Evolutionary conservation across 37 sponge, comb jelly and placozoan species (phyloP), one percentile per base, ranked within the genome.

Genomic region (Axinella damicornis): DNA sequence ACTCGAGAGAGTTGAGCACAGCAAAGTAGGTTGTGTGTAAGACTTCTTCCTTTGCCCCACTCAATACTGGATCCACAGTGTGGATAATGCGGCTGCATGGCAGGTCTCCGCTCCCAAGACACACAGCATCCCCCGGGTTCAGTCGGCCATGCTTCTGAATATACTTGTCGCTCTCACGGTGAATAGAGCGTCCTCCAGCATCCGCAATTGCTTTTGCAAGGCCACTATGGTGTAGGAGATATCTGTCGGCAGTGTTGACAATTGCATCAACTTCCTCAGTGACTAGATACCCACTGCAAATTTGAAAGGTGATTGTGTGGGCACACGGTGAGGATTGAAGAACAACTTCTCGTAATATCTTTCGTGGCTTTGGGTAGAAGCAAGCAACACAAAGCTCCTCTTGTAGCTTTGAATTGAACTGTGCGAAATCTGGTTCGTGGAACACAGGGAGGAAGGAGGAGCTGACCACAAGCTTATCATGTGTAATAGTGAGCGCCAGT

Each of bases 71-170:
- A 14, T 60, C 64, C 14, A 91, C 83, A 57, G 84, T 78, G 78
- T 94, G 95, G 55, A 94, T 90, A 16, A 94, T 19, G 16, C 87
- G 77, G 46, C 59, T 87, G 60, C 81, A 90, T 36, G 88, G 73
- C 5, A 94, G 71, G 25, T 75, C 59, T 31, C 95, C 95, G 64
- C 73, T 18, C 25, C 81, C 77, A 24, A 83, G 74, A 73, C 71
- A 69, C 22, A 87, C 82, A 37, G 82, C 91, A 31, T 83, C 68
- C 22, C 95, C 91, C 27, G 63, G 17, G 19, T 40, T 58, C 25
- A 93, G 21, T 57, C 33, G 65, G 0, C 93, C 89, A n/a, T 81
- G 24, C 34, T 22, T 9, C 33, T 24, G 37, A 32, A 88, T 34
- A 61, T 84, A 84, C 16, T 17, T 21, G 11, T 27, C 19, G 37